These are phyloP conservation scores for Drosophila borborema DNA, from an alignment of 2,888 invertebrate genomes.

Conservation along the genomic window DNA sequence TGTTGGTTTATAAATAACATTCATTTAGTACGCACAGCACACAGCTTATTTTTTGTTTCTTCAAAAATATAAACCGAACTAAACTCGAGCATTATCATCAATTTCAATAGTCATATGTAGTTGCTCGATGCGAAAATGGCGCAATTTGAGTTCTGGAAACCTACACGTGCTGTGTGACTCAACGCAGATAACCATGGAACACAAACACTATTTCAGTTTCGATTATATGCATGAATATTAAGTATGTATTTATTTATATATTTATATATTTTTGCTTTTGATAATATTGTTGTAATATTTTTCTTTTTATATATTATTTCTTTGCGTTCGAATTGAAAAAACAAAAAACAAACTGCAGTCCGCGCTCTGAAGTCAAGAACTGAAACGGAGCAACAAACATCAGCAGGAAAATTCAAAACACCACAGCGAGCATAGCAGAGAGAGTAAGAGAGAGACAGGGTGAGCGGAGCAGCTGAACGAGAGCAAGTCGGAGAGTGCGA, in stretches of 20 bases:
- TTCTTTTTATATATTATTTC: conserved; percentile 13
- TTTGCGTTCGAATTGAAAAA: conserved; percentile 38
- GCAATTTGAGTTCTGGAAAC: conserved; percentile 28
- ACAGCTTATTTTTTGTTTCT: not conserved
- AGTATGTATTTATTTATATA: conserved; percentile 3
- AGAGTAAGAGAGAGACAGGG: not conserved
- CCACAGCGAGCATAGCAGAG: conserved; percentile 9
- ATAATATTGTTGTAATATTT: conserved; percentile 21
- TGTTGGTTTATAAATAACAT: conserved; percentile 47
- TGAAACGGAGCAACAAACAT: conserved; percentile 50
- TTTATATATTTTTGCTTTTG: conserved; percentile 18
- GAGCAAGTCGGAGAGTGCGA: not conserved
- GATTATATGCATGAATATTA: not conserved
- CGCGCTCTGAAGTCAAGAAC: conserved; percentile 57
- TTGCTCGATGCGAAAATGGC: conserved; percentile 13
- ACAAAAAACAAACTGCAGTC: conserved; percentile 51
- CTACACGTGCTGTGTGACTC: conserved; percentile 29
- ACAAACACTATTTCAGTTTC: conserved; percentile 2
- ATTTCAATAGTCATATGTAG: conserved; percentile 12
- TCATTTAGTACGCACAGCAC: conserved; percentile 16
- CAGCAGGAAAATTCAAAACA: conserved; percentile 54
- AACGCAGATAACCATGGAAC: conserved; percentile 27
- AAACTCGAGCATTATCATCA: conserved; percentile 17
- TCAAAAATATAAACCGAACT: not conserved
- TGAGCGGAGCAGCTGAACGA: not conserved